Base-by-base conservation (phyloP, 2,888 invertebrate species). In the Sinohyriopsis cumingii region DNA sequence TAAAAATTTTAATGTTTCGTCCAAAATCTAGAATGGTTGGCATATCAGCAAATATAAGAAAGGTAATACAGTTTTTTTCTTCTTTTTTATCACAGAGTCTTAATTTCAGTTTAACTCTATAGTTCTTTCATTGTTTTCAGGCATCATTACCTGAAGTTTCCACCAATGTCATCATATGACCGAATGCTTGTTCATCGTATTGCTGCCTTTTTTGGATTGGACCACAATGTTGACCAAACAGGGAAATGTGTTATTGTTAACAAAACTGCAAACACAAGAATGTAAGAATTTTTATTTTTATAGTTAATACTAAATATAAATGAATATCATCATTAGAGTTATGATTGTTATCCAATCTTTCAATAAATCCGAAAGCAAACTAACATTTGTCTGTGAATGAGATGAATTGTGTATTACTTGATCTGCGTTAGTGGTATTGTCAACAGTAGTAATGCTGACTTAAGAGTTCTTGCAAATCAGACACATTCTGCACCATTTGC, bases 111-210 rank as follows among this genome's bases (percentile, higher is more conserved):
- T 24, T 20, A 55, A 25, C 6, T 33, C 5, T 22, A 33, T 24
- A 28, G 18, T 20, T 7, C 28, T 56, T 59, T 55, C 15, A 25
- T 24, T 55, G 68, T 19, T 77, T 80, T 1, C 80, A 89, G 90
- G 68, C 88, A 90, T 67, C 89, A 93, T 84, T 93, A 94, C 87
- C 94, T 94, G 84, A 95, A 95, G 84, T 97, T 98, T 91, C 95
- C 95, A 24, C 94, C 94, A 88, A 96, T 97, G 95, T 95, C 96
- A 73, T 97, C 97, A 67, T 98, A 98, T 92, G 96, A 97, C 67
- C 93, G 98, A 54, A 97, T 98, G 97, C 91, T 98, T 83, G 96
- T 98, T 2, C 98, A 98, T 90, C 94, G 98, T 55, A 95, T 96
- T 73, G 96, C 98, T 0, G 95, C 96, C 24, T 95, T 95, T 87